These are phyloP conservation scores for Zaprionus tsacasi DNA, from an alignment of 1,140 invertebrate genomes.

Conservation along the genomic window DNA sequence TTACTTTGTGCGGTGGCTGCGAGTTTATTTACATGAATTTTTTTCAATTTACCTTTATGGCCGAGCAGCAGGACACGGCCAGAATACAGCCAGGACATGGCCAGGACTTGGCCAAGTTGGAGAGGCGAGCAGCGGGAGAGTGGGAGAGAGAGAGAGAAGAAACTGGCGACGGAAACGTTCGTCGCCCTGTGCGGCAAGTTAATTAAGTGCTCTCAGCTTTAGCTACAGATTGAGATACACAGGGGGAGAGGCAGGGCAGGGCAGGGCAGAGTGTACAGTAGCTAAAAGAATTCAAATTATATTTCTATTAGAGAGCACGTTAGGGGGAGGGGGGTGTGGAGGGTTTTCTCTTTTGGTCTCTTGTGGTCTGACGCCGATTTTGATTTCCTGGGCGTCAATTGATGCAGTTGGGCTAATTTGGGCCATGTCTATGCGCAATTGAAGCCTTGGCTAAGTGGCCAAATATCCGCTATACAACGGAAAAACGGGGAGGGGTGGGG, in stretches of 20 bases:
- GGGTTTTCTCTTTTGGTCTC: conserved; percentile 21
- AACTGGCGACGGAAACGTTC: conserved; percentile 12
- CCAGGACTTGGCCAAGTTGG: not conserved
- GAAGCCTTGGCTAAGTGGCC: conserved; percentile 37
- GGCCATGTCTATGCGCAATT: conserved; percentile 16
- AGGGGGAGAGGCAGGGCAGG: not conserved
- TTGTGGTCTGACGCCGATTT: conserved; percentile 42
- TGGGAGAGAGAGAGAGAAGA: not conserved
- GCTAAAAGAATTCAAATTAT: conserved; percentile 39
- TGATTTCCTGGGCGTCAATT: conserved; percentile 62
- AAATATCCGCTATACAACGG: conserved; percentile 32
- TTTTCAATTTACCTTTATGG: conserved; percentile 80
- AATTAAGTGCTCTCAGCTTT: conserved; percentile 59
- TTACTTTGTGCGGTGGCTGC: conserved; percentile 55
- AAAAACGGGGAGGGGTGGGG: not conserved
- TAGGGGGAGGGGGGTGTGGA: no score
- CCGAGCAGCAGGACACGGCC: conserved; percentile 20
- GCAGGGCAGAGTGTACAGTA: not conserved
- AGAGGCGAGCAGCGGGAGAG: not conserved
- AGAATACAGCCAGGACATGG: not conserved
- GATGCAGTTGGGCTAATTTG: conserved; percentile 47
- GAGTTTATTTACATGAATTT: conserved; percentile 73
- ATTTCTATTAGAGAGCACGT: conserved; percentile 40
- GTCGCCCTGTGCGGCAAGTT: conserved; percentile 40
- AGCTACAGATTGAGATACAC: conserved; percentile 6